Evolutionary conservation across 2,113 vertebrate species (phyloP).

Genomic region (Chamaetylas fuelleborni): DNA sequence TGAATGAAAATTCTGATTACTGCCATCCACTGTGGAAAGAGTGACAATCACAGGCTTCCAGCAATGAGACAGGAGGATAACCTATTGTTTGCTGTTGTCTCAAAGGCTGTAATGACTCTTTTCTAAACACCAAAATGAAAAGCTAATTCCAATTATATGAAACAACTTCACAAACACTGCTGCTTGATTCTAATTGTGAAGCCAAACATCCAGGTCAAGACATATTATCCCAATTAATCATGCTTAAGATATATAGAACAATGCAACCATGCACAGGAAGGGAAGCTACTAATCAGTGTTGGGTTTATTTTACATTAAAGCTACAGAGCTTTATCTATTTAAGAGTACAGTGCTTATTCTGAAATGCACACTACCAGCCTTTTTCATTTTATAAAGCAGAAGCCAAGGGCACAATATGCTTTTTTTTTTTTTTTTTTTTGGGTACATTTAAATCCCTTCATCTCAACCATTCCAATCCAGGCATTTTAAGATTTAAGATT

Average conservation of each 20-base stretch:
- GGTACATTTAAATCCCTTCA: neutral
- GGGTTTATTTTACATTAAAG: constrained; percentile 41
- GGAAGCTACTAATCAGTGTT: constrained; percentile 12
- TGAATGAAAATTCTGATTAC: constrained; percentile 74
- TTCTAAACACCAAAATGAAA: constrained; percentile 54
- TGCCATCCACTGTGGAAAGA: constrained; percentile 45
- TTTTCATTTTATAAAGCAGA: neutral
- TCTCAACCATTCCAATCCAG: neutral
- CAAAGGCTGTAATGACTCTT: constrained; percentile 47
- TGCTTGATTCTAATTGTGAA: constrained; percentile 60
- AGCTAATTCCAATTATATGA: constrained; percentile 44
- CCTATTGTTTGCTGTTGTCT: constrained; percentile 51
- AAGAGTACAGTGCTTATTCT: neutral
- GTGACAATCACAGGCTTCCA: constrained; percentile 34
- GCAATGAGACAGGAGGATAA: constrained; percentile 69
- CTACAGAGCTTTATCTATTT: neutral
- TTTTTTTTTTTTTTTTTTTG: too few species aligned
- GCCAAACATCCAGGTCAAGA: constrained; percentile 54
- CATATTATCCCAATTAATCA: constrained; percentile 41
- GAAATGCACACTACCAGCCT: neutral
- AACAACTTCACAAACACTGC: constrained; percentile 20
- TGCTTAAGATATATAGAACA: constrained; percentile 27
- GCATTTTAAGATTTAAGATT: neutral
- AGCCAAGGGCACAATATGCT: neutral
- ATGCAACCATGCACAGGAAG: neutral